Base-by-base conservation (phyloP, 2,797 vertebrate species). In the Intellagama lesueurii region DNA sequence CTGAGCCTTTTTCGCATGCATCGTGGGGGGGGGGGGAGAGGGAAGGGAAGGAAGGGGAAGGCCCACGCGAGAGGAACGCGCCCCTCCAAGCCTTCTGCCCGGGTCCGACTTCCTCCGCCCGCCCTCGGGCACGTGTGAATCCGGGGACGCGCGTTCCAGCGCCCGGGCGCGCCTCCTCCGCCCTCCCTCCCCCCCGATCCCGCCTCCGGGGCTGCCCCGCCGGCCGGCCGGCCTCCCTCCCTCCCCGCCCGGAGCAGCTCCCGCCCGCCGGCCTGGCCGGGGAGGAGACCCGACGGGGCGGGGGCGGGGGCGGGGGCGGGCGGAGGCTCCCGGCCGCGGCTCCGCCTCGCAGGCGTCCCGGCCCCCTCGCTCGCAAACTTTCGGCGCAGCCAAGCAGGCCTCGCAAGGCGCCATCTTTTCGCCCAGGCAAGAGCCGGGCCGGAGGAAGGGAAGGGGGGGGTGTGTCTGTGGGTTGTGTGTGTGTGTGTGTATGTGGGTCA, bases 351-450 rank as follows among this genome's bases (percentile, higher is more conserved):
- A 14, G n/a, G 17, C n/a, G 4, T 14, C 22, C 83, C 83, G 32
- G 19, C 88, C 88, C 69, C 35, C 64, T 83, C n/a, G 52, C n/a
- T 69, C 81, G 60, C 68, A 87, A 89, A 78, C 77, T 89, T 85
- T 70, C 76, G 52, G 30, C 60, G 68, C 76, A 35, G 66, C 32
- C 6, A 24, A 32, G 81, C 73, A 77, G 22, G 28, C 81, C 17
- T n/a, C 26, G 44, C 60, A 64, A 16, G 88, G 83, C 88, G 88
- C 88, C 88, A 89, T 89, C 56, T 89, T 89, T 85, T 64, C 24
- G 32, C n/a, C 40, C 7, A 35, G 44, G 44, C 32, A 47, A 17
- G 6, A 11, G 40, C 40, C 3, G 24, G 3, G 40, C 40, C 3
- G 24, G 3, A 14, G 47, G 6, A 4, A 5, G 70, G n/a, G 9